A percentile compares a stretch with the other conserved stretches of the same genome.
phyloP scores from a whole-genome alignment of 2,888 invertebrate species.

The Polyommatus icarus region DNA sequence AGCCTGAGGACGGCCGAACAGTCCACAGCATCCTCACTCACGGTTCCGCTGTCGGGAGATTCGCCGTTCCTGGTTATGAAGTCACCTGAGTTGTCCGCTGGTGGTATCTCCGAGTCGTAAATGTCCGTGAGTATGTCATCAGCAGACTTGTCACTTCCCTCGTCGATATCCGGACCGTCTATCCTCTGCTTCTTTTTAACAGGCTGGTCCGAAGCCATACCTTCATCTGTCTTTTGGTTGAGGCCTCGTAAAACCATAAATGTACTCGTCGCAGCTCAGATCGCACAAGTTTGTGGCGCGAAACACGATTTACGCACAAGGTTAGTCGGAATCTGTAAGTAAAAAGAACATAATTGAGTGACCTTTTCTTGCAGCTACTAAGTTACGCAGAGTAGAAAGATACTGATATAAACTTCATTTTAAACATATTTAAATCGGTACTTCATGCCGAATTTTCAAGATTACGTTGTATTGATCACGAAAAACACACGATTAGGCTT shows the following conservation, averaged over 20 bases:
- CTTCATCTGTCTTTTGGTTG: constrained; percentile 76
- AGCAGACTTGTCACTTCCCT: constrained; percentile 73
- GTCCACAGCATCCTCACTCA: constrained; percentile 76
- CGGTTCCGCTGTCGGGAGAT: constrained; percentile 75
- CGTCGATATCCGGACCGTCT: constrained; percentile 82
- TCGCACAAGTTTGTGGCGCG: constrained; percentile 34
- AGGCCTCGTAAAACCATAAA: constrained; percentile 84
- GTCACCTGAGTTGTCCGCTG: constrained; percentile 69
- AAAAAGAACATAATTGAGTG: constrained; percentile 67
- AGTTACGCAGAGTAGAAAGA: constrained; percentile 80
- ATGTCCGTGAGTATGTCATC: constrained; percentile 73
- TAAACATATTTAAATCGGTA: constrained; percentile 26
- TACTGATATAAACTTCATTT: constrained; percentile 48
- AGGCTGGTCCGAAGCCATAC: constrained; percentile 90
- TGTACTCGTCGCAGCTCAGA: constrained; percentile 37
- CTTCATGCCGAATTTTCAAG: not conserved
- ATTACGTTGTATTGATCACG: not conserved
- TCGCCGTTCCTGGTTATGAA: constrained; percentile 68
- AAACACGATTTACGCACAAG: constrained; percentile 36
- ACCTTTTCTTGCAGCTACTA: constrained; percentile 78
- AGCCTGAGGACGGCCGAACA: constrained; percentile 67
- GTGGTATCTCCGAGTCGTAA: constrained; percentile 64
- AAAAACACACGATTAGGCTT: not conserved
- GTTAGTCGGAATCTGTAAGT: constrained; percentile 10
- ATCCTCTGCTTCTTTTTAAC: constrained; percentile 91